phyloP scores from a whole-genome alignment of 1,140 invertebrate species.

The Scylla paramamosain region DNA sequence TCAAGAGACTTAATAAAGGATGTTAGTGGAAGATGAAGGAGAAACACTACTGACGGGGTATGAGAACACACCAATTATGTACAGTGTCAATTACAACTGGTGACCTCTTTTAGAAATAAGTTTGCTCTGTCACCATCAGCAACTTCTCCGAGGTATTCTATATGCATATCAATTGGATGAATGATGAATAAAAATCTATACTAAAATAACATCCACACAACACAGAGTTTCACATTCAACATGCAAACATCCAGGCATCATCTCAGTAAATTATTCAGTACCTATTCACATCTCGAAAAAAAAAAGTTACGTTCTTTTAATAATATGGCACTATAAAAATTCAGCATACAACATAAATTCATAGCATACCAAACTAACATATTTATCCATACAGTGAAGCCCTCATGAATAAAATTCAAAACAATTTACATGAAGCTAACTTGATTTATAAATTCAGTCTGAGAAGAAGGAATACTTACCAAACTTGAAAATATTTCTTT shows the following conservation, averaged over 20 bases:
- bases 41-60: neutral
- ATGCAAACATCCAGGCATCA: neutral
- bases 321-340: too few species aligned
- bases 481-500: too few species aligned
- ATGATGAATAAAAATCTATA: conserved; percentile 15
- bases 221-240: neutral
- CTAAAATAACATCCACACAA: neutral
- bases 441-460: too few species aligned
- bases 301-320: too few species aligned
- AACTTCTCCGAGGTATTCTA: neutral
- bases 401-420: too few species aligned
- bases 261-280: neutral
- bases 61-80: neutral
- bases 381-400: too few species aligned
- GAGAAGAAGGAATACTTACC: too few species aligned
- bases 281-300: neutral
- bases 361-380: too few species aligned
- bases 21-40: neutral
- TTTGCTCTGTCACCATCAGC: neutral
- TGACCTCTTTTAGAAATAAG: neutral
- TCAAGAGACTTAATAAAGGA: neutral
- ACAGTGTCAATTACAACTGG: neutral
- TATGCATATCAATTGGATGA: neutral
- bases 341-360: too few species aligned
- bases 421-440: too few species aligned